phyloP scores from a whole-genome alignment of 2,797 vertebrate genomes.

The Mormyrus proboscirostris region DNA sequence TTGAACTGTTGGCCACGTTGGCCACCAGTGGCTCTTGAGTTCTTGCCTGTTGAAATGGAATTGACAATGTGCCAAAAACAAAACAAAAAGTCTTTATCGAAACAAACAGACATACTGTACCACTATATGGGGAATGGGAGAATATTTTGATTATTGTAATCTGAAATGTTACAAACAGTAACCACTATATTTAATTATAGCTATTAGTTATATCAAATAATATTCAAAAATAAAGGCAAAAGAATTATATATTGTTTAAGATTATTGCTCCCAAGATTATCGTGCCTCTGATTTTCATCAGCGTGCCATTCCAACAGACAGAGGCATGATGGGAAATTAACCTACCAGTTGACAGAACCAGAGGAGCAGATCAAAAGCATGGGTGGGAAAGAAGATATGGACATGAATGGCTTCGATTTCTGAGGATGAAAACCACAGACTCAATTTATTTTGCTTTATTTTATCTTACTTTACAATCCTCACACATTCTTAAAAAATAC shows the following conservation, averaged over 20 bases:
- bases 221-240: not conserved
- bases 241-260: not conserved
- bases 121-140: not conserved
- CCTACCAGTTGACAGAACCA: not conserved
- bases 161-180: not conserved
- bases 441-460: not conserved
- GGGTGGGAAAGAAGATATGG: not conserved
- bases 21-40: conserved; percentile 54
- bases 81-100: not conserved
- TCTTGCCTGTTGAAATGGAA: conserved; percentile 40
- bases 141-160: not conserved
- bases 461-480: not conserved
- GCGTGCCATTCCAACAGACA: not conserved
- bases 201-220: not conserved
- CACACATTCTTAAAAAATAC: not conserved
- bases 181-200: not conserved
- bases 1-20: conserved; percentile 58
- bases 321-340: conserved; percentile 12
- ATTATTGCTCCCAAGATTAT: not conserved
- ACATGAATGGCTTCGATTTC: not conserved
- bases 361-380: not conserved
- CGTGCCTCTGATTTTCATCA: not conserved
- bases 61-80: not conserved
- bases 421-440: not conserved
- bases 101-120: not conserved